Conservation (phyloP, 2,888 invertebrate species). For the Brassicogethes aeneus region DNA sequence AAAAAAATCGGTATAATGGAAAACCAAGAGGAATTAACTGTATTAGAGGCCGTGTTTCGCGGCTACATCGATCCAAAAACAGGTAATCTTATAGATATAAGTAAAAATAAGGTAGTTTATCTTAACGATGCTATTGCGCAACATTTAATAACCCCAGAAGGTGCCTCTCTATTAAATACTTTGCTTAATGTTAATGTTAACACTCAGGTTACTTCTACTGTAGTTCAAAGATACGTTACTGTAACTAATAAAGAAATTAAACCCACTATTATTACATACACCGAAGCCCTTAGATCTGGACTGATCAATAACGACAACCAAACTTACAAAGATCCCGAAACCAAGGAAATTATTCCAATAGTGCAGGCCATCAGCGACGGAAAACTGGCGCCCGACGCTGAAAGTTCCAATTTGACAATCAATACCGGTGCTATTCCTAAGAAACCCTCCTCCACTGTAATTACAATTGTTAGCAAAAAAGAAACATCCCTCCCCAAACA, state of each 20-base stretch:
- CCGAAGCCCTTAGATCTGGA: constrained; percentile 68
- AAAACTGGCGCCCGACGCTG: constrained; percentile 52
- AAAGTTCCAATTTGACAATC: constrained; percentile 26
- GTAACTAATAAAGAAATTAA: constrained; percentile 56
- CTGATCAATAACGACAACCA: constrained; percentile 71
- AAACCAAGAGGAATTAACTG: constrained; percentile 65
- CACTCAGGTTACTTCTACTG: constrained; percentile 77
- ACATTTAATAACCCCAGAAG: constrained; percentile 77
- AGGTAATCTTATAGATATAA: constrained; percentile 73
- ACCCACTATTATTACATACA: constrained; percentile 59
- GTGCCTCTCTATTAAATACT: constrained; percentile 77
- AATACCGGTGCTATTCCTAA: constrained; percentile 23
- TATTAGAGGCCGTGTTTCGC: constrained; percentile 81
- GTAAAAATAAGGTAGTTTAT: constrained; percentile 62
- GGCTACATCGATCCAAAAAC: constrained; percentile 82
- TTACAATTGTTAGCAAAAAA: constrained; percentile 22
- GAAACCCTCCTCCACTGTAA: constrained; percentile 18
- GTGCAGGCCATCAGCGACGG: constrained; percentile 71
- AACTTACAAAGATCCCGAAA: constrained; percentile 67
- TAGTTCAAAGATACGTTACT: constrained; percentile 73
- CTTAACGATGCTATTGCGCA: constrained; percentile 79
- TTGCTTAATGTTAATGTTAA: constrained; percentile 82
- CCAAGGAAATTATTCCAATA: constrained; percentile 62
- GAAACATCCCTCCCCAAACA: constrained; percentile 14
- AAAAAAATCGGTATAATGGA: constrained; percentile 74